phyloP scores from a whole-genome alignment of 2,113 vertebrate species.

The Capreolus pygargus region DNA sequence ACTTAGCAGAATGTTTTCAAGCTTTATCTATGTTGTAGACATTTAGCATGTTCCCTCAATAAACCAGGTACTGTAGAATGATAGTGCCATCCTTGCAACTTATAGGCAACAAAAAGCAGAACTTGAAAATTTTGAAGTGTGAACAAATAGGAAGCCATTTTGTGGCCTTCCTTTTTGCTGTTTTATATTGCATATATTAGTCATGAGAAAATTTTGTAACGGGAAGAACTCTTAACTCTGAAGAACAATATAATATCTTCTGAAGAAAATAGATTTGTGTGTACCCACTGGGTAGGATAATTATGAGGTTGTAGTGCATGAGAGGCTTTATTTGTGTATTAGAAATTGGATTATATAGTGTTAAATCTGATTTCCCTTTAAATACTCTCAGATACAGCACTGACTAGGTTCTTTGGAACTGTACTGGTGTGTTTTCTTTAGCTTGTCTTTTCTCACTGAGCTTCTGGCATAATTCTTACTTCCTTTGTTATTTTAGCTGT shows the following conservation, averaged over 20 bases:
- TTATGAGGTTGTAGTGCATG: neutral
- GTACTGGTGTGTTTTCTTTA: neutral
- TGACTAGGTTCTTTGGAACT: neutral
- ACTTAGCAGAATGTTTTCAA: neutral
- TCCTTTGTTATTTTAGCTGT: neutral
- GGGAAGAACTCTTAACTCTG: neutral
- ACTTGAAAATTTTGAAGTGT: neutral
- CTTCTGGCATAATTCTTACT: neutral
- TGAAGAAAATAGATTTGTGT: slow-evolving; percentile 18
- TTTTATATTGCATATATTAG: neutral
- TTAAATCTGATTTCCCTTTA: neutral
- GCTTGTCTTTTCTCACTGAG: slow-evolving; percentile 4
- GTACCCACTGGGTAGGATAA: neutral
- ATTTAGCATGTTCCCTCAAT: neutral
- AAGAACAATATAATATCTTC: slow-evolving; percentile 8
- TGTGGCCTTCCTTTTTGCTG: neutral
- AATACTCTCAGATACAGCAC: neutral
- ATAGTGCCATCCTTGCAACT: neutral
- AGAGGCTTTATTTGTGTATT: neutral
- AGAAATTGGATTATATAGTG: neutral
- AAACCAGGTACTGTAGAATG: neutral
- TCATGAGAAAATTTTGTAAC: neutral
- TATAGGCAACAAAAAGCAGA: neutral
- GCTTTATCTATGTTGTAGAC: neutral
- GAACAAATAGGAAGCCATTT: neutral